Evolutionary conservation across 1,140 invertebrate species (phyloP).

Genomic region (Drosophila kohkoa): DNA sequence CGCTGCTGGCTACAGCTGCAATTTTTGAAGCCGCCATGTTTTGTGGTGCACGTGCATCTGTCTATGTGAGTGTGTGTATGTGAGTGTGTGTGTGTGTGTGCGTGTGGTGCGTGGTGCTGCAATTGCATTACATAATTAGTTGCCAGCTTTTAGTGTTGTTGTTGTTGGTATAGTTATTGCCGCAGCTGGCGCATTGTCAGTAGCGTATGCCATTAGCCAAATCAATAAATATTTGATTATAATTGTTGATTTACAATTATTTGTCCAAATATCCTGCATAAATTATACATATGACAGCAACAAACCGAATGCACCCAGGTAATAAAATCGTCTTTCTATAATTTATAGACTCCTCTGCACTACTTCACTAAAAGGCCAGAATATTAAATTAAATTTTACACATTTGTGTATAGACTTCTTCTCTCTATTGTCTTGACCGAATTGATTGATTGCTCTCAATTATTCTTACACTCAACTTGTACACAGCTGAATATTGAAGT

Average conservation of each 20-base stretch:
- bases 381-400: neutral
- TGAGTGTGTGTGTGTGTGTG: constrained; percentile 32
- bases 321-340: neutral
- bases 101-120: constrained; percentile 16
- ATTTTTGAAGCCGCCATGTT: constrained; percentile 26
- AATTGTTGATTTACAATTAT: constrained; percentile 80
- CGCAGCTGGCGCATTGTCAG: constrained; percentile 4
- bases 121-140: constrained; percentile 66
- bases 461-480: too few species aligned
- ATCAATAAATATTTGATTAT: constrained; percentile 81
- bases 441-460: too few species aligned
- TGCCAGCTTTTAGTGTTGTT: constrained; percentile 33
- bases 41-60: constrained; percentile 21
- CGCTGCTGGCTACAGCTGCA: constrained; percentile 27
- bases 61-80: too few species aligned
- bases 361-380: constrained; percentile 3
- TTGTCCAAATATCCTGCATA: constrained; percentile 56
- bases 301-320: constrained; percentile 5
- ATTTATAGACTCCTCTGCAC: constrained; percentile 4
- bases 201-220: constrained; percentile 59
- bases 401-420: neutral
- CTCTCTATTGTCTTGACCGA: neutral
- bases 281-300: constrained; percentile 50
- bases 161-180: constrained; percentile 26
- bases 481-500: too few species aligned